Evolutionary conservation across 2,888 invertebrate genomes (phyloP), one percentile per base, ranked within the genome.

Genomic region (Neelides folsomi): DNA sequence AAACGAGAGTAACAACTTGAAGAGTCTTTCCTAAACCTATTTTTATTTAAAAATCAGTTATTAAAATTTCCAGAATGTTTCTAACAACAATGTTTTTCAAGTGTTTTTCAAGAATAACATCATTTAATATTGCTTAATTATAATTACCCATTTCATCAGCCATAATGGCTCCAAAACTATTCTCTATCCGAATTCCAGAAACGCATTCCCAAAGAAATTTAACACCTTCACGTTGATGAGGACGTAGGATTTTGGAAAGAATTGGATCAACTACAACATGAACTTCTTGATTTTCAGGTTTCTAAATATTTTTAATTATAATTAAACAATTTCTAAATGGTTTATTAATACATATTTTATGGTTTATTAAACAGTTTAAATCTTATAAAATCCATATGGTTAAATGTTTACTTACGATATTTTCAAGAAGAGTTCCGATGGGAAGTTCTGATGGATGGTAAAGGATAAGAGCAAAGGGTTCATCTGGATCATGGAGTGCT

Each of bases 161-260:
- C 97, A 98, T 98, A 44, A 98, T 98, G 66, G 97, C 98, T 1
- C 98, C 98, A 70, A 78, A 83, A 27, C 84, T 84, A 55, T 79
- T 77, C 52, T 85, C 83, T 62, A 93, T 90, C 66, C 89, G 84
- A 38, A 78, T 75, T 1, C 97, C 98, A 8, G 88, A 92, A 2
- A 97, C 94, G 73, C 97, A 98, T 69, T 98, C 94, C 68, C 93
- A 98, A 94, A 98, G 95, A 69, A 98, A 98, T 68, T 88, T 88
- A 0, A 98, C 97, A 36, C 98, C 98, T 76, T 98, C 97, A 60
- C 97, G 79, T 71, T 98, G 98, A 80, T 98, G 98, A 0, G 98
- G 97, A 45, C 98, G 75, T 2, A 98, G 73, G 53, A 97, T 79
- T 68, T 87, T 86, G 13, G 87, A 84, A 2, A 99, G 73, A 1